Evolutionary conservation across 1,140 invertebrate genomes (phyloP).

Genomic region (Leptopilina boulardi): DNA sequence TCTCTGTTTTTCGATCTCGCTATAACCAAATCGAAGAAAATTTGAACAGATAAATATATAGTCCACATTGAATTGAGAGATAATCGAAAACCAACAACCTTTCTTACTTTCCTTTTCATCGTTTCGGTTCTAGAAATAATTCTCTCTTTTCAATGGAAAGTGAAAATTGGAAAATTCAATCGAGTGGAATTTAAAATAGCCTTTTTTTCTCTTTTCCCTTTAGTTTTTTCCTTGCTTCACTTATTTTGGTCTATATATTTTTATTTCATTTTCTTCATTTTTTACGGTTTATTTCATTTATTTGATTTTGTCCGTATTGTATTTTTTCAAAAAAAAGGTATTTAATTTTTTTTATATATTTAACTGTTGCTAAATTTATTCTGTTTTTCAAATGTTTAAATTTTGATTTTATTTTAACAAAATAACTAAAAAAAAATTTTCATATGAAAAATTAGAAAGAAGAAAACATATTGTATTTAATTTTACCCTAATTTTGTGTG

Average conservation of each 20-base stretch:
- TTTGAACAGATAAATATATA: not conserved
- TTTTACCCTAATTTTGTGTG: too few relatives aligned
- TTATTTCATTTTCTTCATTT: too few relatives aligned
- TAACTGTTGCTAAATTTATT: too few relatives aligned
- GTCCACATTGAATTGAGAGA: not conserved
- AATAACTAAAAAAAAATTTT: too few relatives aligned
- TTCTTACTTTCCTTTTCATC: slow-evolving; percentile 13
- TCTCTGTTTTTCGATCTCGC: not conserved
- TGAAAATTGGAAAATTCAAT: slow-evolving; percentile 4
- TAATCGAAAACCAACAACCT: slow-evolving; percentile 16
- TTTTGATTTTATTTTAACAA: too few relatives aligned
- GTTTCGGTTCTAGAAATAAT: not conserved
- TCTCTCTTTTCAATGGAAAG: not conserved
- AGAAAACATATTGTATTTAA: too few relatives aligned
- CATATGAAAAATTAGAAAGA: too few relatives aligned
- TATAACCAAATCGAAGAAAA: slow-evolving; percentile 7
- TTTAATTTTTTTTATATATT: too few relatives aligned
- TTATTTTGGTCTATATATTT: too few relatives aligned
- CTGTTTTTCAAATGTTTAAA: too few relatives aligned
- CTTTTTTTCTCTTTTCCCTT: not conserved
- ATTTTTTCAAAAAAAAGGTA: too few relatives aligned
- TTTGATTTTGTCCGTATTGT: not conserved
- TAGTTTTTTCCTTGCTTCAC: not conserved
- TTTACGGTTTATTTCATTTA: too few relatives aligned
- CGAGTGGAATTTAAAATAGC: not conserved